Evolutionary conservation across 2,888 invertebrate species (phyloP).

Genomic region (Diadromus collaris): DNA sequence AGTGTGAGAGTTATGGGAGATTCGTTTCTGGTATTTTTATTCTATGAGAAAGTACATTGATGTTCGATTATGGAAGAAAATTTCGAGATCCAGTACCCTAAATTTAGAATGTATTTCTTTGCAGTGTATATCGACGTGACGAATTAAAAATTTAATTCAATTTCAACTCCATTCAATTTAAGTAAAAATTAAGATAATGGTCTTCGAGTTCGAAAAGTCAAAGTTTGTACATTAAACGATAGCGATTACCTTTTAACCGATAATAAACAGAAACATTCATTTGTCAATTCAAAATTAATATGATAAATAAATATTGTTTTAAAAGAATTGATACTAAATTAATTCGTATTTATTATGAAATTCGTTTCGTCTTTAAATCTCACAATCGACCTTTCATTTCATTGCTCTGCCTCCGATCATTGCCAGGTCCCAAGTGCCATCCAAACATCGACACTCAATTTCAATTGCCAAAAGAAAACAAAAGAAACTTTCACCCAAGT

Average conservation of each 20-base stretch:
- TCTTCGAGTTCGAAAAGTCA: background rate
- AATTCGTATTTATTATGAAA: background rate
- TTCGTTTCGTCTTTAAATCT: background rate
- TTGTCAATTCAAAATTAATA: background rate
- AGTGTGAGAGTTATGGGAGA: slow-evolving; percentile 6
- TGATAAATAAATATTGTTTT: too few relatives aligned
- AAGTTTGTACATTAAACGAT: background rate
- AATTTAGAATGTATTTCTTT: too few relatives aligned
- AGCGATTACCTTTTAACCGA: background rate
- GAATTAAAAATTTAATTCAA: too few relatives aligned
- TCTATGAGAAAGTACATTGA: too few relatives aligned
- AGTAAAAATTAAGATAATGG: background rate
- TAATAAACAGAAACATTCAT: background rate
- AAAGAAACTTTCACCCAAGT: slow-evolving; percentile 31
- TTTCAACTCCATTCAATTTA: too few relatives aligned
- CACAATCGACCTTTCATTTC: background rate
- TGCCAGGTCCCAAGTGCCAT: background rate
- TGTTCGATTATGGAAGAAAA: too few relatives aligned
- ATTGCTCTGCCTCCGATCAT: background rate
- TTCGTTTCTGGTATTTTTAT: too few relatives aligned
- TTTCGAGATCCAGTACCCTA: too few relatives aligned
- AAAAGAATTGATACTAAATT: background rate
- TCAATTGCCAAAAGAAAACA: slow-evolving; percentile 3
- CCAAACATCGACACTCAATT: background rate
- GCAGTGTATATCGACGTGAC: background rate